Evolutionary conservation across 2,888 invertebrate genomes (phyloP).

Genomic region (Melanotus villosus): DNA sequence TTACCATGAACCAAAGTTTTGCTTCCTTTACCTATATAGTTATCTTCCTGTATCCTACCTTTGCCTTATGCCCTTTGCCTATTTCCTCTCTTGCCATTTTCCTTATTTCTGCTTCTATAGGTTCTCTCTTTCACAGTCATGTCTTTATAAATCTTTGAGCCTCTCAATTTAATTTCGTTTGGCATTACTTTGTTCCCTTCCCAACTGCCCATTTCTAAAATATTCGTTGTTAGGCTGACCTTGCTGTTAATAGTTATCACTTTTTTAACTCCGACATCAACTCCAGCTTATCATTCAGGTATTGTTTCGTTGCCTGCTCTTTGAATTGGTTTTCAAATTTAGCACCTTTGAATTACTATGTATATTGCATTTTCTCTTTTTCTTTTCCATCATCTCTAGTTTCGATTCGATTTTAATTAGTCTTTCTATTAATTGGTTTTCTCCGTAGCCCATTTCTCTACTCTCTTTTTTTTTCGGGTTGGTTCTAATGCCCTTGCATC

Average conservation of each 20-base stretch:
- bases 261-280: neutral
- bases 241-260: too few relatives aligned
- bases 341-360: neutral
- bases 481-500: too few relatives aligned
- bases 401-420: neutral
- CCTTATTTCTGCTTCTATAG: neutral
- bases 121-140: neutral
- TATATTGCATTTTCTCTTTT: slow-evolving; percentile 1
- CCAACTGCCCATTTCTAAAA: too few relatives aligned
- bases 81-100: neutral
- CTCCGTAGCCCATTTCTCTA: neutral
- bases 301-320: neutral
- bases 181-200: too few relatives aligned
- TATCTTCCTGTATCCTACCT: neutral
- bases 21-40: neutral
- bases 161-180: too few relatives aligned
- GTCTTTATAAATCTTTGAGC: too few relatives aligned
- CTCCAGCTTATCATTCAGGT: neutral
- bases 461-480: too few relatives aligned
- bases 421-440: neutral
- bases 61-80: neutral
- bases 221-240: too few relatives aligned
- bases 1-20: neutral
- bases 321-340: neutral
- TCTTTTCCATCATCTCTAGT: neutral